phyloP scores from a whole-genome alignment of 2,888 invertebrate genomes.

The Alcis repandata region DNA sequence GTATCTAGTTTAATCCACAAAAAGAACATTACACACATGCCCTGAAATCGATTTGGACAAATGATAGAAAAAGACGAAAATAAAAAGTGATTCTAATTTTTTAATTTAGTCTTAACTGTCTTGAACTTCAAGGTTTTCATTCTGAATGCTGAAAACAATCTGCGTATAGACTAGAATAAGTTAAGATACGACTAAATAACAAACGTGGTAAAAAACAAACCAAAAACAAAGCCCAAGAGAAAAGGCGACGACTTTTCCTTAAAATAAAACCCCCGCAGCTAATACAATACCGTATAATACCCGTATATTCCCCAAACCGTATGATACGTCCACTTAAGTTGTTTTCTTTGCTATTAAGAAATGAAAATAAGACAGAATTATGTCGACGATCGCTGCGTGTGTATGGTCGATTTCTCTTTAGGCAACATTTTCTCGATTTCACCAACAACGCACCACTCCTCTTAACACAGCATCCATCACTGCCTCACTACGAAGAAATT shows the following conservation, averaged over 20 bases:
- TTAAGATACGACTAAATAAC: background rate
- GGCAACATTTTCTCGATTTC: slow-evolving; percentile 32
- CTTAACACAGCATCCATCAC: slow-evolving; percentile 11
- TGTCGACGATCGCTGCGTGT: slow-evolving; percentile 41
- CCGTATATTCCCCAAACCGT: slow-evolving; percentile 42
- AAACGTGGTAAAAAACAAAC: slow-evolving; percentile 6
- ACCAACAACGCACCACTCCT: background rate
- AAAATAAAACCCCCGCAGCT: slow-evolving; percentile 21
- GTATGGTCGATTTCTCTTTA: slow-evolving; percentile 35
- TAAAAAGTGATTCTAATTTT: no score
- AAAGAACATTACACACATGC: no score
- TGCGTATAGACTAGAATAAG: no score
- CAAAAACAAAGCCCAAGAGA: slow-evolving; percentile 5
- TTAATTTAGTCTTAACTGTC: no score
- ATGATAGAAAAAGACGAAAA: no score
- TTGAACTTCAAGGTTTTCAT: no score
- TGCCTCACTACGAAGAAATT: background rate
- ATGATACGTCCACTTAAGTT: slow-evolving; percentile 46
- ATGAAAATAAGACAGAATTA: slow-evolving; percentile 46
- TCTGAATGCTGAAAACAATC: no score
- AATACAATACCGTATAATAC: slow-evolving; percentile 34
- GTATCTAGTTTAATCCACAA: no score
- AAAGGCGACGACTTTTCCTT: slow-evolving; percentile 25
- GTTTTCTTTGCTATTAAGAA: slow-evolving; percentile 50
- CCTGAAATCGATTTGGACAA: no score